phyloP scores from a whole-genome alignment of 2,113 vertebrate species.

The Dascyllus trimaculatus region DNA sequence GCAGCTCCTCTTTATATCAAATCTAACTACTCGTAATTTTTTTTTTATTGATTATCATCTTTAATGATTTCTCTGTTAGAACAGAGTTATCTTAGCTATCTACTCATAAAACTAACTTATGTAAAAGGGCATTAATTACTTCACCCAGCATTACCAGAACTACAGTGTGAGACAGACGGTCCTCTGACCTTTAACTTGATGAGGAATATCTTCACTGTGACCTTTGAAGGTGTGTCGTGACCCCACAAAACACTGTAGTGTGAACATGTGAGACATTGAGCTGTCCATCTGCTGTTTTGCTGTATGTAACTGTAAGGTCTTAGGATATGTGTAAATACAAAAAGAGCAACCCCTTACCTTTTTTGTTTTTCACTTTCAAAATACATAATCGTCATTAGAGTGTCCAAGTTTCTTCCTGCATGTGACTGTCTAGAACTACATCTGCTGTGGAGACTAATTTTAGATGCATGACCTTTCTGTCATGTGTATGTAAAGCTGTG shows the following conservation, averaged over 20 bases:
- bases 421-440: conserved; percentile 21
- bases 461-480: conserved; percentile 79
- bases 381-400: background rate
- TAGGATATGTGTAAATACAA: background rate
- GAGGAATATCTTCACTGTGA: conserved; percentile 52
- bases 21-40: background rate
- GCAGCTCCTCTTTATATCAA: background rate
- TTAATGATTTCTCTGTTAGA: background rate
- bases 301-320: background rate
- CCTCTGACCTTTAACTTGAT: conserved; percentile 73
- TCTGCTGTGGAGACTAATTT: conserved; percentile 71
- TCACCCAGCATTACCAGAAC: conserved; percentile 7
- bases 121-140: conserved; percentile 27
- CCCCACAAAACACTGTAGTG: conserved; percentile 40
- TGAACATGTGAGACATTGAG: conserved; percentile 34
- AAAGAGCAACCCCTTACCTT: background rate
- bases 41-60: background rate
- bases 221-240: conserved; percentile 65
- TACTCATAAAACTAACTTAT: background rate
- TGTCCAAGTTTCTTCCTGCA: background rate
- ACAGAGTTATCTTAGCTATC: background rate
- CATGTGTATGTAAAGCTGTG: conserved; percentile 63
- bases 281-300: conserved; percentile 22
- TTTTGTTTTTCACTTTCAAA: background rate
- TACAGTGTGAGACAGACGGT: conserved; percentile 30